Conservation (phyloP, 2,797 vertebrate species). For the Diplodus sargus region DNA sequence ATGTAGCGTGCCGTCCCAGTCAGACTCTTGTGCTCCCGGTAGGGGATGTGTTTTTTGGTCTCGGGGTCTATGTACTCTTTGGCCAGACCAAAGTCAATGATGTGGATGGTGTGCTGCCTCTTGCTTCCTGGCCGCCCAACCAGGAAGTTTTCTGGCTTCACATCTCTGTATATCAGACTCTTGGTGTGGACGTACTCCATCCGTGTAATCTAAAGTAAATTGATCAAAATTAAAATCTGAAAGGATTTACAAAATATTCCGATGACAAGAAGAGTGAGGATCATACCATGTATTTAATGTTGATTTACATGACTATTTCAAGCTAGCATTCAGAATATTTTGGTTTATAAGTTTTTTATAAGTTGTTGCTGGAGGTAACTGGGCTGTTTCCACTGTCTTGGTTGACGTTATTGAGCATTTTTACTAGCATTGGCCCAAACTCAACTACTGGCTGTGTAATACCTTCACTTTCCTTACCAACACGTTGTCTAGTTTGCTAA, state of each 20-base stretch:
- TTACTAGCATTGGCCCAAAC: too few relatives aligned
- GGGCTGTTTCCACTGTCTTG: too few relatives aligned
- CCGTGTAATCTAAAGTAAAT: constrained; percentile 90
- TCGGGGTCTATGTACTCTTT: constrained; percentile 99
- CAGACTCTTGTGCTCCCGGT: constrained; percentile 99
- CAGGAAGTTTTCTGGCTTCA: constrained; percentile 99
- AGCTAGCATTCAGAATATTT: background rate
- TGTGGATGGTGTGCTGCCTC: constrained; percentile 97
- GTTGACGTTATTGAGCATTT: too few relatives aligned
- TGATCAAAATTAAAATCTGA: background rate
- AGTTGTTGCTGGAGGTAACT: too few relatives aligned
- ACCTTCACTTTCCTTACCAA: too few relatives aligned
- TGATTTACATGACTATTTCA: background rate
- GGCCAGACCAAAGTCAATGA: constrained; percentile 99
- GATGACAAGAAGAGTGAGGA: background rate
- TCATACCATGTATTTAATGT: background rate
- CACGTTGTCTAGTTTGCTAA: too few relatives aligned
- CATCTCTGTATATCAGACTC: constrained; percentile 98
- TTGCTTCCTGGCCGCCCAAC: constrained; percentile 96
- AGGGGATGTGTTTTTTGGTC: constrained; percentile 99
- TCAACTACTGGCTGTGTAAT: too few relatives aligned
- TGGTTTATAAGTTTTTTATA: background rate
- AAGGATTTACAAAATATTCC: background rate
- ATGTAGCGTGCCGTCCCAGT: constrained; percentile 98
- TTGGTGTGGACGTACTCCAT: constrained; percentile 99